phyloP scores from a whole-genome alignment of 2,113 vertebrate species.

The Sceloporus tristichus region DNA sequence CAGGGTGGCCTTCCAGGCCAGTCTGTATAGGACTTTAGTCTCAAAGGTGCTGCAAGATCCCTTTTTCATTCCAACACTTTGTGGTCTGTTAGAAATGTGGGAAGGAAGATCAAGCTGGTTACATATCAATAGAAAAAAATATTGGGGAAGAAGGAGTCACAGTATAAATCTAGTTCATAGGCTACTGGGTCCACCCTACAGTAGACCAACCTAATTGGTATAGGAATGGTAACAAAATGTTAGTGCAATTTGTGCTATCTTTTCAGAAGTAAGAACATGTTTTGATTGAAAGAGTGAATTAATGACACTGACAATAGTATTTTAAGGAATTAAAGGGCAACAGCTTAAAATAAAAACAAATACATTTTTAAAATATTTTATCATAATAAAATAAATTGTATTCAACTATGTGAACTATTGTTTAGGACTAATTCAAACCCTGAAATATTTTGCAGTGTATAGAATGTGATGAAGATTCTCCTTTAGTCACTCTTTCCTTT shows the following conservation, averaged over 20 bases:
- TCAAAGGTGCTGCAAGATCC: no score
- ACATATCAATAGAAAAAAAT: not conserved
- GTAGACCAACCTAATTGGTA: not conserved
- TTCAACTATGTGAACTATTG: not conserved
- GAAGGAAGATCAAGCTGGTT: not conserved
- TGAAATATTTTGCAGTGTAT: constrained; percentile 77
- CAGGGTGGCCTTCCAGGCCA: no score
- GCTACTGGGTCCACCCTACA: not conserved
- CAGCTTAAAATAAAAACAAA: not conserved
- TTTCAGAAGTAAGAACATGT: not conserved
- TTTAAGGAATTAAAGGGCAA: not conserved
- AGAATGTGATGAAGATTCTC: constrained; percentile 93
- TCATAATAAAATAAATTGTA: not conserved
- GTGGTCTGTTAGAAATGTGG: no score
- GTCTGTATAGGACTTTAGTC: no score
- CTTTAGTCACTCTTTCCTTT: constrained; percentile 92
- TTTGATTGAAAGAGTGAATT: not conserved
- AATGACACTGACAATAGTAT: not conserved
- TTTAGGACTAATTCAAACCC: not conserved
- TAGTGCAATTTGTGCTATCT: not conserved
- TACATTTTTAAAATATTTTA: not conserved
- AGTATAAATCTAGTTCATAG: not conserved
- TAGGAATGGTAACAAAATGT: not conserved
- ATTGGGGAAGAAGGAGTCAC: not conserved
- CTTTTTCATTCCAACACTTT: no score